Percentiles rank a stretch among this genome's conserved stretches.
Evolutionary conservation across 1,140 invertebrate genomes (phyloP).

Genomic region (Bradynema listronoti): DNA sequence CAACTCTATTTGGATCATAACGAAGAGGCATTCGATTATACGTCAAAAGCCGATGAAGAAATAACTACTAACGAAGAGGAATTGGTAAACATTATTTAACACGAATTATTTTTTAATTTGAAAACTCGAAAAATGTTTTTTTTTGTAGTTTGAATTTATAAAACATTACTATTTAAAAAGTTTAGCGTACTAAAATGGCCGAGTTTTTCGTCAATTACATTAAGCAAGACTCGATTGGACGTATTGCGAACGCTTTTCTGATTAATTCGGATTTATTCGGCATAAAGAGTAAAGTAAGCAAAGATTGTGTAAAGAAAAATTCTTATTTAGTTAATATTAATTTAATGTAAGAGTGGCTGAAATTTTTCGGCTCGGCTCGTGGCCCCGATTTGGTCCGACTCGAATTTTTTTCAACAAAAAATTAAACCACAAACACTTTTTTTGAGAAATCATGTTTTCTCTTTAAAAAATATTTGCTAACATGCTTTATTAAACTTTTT

Average conservation of each 20-base stretch:
- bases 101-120: too few relatives aligned
- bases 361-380: too few relatives aligned
- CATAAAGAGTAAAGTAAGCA: constrained; percentile 40
- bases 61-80: constrained; percentile 13
- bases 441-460: too few relatives aligned
- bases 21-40: constrained; percentile 56
- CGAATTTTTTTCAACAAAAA: too few relatives aligned
- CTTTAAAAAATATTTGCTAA: too few relatives aligned
- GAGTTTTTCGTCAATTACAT: constrained; percentile 57
- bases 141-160: constrained; percentile 10
- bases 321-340: too few relatives aligned
- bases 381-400: too few relatives aligned
- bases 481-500: too few relatives aligned
- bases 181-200: constrained; percentile 48
- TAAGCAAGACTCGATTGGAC: constrained; percentile 54
- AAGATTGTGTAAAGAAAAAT: constrained; percentile 5
- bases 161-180: neutral
- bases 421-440: too few relatives aligned
- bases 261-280: constrained; percentile 50
- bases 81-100: constrained; percentile 6
- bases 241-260: constrained; percentile 54
- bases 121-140: too few relatives aligned
- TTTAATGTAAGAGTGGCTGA: too few relatives aligned
- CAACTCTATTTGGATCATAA: constrained; percentile 52
- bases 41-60: constrained; percentile 21